Evolutionary conservation across 2,888 invertebrate genomes (phyloP).

Genomic region (Biston betularia): DNA sequence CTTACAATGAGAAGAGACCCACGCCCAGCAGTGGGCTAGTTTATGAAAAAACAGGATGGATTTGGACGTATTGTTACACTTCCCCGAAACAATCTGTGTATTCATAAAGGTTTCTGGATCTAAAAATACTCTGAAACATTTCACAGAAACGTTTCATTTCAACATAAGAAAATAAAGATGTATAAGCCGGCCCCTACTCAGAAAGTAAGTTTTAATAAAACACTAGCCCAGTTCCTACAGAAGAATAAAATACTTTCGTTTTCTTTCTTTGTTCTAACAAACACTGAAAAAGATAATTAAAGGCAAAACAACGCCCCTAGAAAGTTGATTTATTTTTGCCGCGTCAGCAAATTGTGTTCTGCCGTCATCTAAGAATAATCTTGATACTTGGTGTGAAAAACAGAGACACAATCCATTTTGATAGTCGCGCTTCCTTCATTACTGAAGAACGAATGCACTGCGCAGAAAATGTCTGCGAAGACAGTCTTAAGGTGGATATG

Average conservation of each 20-base stretch:
- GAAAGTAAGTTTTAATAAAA: not conserved
- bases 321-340: slow-evolving; percentile 16
- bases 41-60: too few relatives aligned
- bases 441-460: slow-evolving; percentile 57
- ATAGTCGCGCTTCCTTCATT: slow-evolving; percentile 56
- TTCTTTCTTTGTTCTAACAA: slow-evolving; percentile 16
- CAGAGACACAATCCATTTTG: slow-evolving; percentile 57
- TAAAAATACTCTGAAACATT: too few relatives aligned
- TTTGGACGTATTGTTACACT: too few relatives aligned
- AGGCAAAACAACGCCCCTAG: slow-evolving; percentile 1
- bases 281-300: slow-evolving; percentile 17
- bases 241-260: not conserved
- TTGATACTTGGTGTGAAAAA: slow-evolving; percentile 43
- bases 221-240: not conserved
- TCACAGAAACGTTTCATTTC: too few relatives aligned
- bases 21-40: too few relatives aligned
- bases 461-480: slow-evolving; percentile 49
- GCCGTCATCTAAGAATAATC: slow-evolving; percentile 38
- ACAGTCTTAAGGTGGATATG: slow-evolving; percentile 50
- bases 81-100: too few relatives aligned
- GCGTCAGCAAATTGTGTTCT: slow-evolving; percentile 31
- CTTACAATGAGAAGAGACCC: too few relatives aligned
- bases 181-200: not conserved
- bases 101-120: too few relatives aligned
- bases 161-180: not conserved